Evolutionary conservation across 1,140 invertebrate species (phyloP).

Genomic region (Philotrypesis tridentata): DNA sequence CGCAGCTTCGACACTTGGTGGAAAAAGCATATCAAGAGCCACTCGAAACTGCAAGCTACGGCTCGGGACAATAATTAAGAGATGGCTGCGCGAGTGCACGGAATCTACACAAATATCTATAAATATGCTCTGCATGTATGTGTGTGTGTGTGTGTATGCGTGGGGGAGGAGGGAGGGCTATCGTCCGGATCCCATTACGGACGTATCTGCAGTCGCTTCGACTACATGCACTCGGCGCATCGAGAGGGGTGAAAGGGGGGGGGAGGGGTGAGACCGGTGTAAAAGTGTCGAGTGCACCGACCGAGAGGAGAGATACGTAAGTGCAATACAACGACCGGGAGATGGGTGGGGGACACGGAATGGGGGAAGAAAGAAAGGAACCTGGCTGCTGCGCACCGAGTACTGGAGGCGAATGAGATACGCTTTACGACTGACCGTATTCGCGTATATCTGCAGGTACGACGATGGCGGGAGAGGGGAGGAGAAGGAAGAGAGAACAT

Average conservation of each 20-base stretch:
- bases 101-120: not conserved
- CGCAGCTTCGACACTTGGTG: not conserved
- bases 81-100: not conserved
- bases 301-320: constrained; percentile 2
- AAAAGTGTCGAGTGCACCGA: constrained; percentile 15
- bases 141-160: not conserved
- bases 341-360: not conserved
- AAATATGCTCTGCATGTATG: constrained; percentile 16
- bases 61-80: constrained; percentile 9
- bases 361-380: not conserved
- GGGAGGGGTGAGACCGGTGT: not conserved
- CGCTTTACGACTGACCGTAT: constrained; percentile 54
- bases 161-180: not conserved
- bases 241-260: too few species aligned
- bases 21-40: constrained; percentile 19
- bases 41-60: not conserved
- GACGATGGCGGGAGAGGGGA: not conserved
- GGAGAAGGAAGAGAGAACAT: not conserved
- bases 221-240: not conserved
- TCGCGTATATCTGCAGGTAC: constrained; percentile 42
- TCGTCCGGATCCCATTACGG: not conserved
- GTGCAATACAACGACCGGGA: not conserved
- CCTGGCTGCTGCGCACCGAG: not conserved
- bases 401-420: constrained; percentile 42
- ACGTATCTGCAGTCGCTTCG: not conserved